These are phyloP conservation scores for Steromphala cineraria DNA, from an alignment of 2,888 invertebrate genomes.

Conservation along the genomic window DNA sequence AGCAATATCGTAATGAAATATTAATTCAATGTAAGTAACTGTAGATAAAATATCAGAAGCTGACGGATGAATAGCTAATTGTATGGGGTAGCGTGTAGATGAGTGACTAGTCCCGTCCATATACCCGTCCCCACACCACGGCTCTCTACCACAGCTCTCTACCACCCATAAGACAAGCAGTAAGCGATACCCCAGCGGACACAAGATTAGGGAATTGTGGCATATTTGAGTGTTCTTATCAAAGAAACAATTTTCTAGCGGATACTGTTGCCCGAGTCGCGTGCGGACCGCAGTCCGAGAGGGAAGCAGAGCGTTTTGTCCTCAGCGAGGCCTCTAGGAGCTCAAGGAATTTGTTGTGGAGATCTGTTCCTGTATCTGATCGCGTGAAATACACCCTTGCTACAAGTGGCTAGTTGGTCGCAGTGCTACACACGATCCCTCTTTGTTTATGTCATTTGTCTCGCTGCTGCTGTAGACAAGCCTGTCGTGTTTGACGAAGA, in stretches of 20 bases:
- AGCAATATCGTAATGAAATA: too few species aligned
- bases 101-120: too few species aligned
- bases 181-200: neutral
- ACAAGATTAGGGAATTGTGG: neutral
- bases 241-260: constrained; percentile 5
- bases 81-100: too few species aligned
- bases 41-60: too few species aligned
- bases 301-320: neutral
- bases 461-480: constrained; percentile 11
- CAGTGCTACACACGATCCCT: neutral
- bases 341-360: constrained; percentile 1
- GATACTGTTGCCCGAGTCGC: neutral
- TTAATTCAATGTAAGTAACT: too few species aligned
- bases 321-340: neutral
- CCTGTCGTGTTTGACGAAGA: neutral
- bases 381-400: neutral
- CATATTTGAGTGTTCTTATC: constrained; percentile 5
- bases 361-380: constrained; percentile 9
- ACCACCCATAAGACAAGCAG: neutral
- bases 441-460: neutral
- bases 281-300: neutral
- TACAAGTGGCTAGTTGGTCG: constrained; percentile 11
- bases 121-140: too few species aligned
- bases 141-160: too few species aligned
- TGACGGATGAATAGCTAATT: too few species aligned